Conservation (phyloP, 1,140 invertebrate genomes). For the Mercenaria mercenaria region DNA sequence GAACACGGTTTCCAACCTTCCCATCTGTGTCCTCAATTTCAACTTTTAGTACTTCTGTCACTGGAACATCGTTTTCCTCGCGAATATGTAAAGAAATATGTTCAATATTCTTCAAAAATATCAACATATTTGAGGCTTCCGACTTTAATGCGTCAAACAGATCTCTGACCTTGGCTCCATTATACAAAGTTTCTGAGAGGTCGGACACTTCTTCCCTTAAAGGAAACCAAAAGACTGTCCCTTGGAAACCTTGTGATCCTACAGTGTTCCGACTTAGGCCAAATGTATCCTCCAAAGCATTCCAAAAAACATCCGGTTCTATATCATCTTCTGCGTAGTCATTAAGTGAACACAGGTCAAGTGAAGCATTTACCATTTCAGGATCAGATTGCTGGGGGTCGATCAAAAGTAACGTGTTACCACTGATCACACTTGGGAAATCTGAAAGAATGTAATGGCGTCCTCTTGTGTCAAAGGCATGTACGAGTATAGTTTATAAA, state of each 20-base stretch:
- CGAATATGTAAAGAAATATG: neutral
- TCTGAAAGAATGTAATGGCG: constrained; percentile 26
- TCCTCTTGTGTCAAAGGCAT: too few relatives aligned
- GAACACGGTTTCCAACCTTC: neutral
- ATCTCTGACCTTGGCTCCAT: constrained; percentile 66
- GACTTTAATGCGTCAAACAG: constrained; percentile 70
- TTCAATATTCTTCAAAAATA: constrained; percentile 73
- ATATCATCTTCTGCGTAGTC: constrained; percentile 18
- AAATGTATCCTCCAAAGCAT: constrained; percentile 43
- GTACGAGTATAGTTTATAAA: too few relatives aligned
- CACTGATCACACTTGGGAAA: constrained; percentile 47
- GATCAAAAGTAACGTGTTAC: constrained; percentile 42
- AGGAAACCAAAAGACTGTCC: constrained; percentile 82
- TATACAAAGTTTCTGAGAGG: constrained; percentile 69
- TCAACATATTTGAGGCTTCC: constrained; percentile 62
- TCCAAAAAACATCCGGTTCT: constrained; percentile 8
- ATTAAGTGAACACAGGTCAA: neutral
- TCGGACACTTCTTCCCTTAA: constrained; percentile 69
- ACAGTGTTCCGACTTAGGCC: neutral
- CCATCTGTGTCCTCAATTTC: neutral
- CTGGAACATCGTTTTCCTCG: neutral
- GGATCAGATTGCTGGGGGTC: constrained; percentile 25
- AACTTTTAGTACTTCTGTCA: neutral
- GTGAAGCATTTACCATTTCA: constrained; percentile 9
- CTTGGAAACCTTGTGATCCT: constrained; percentile 49